Percentiles rank a stretch among this genome's conserved stretches.
phyloP scores from a whole-genome alignment of 2,113 vertebrate species.

The Plecotus auritus region DNA sequence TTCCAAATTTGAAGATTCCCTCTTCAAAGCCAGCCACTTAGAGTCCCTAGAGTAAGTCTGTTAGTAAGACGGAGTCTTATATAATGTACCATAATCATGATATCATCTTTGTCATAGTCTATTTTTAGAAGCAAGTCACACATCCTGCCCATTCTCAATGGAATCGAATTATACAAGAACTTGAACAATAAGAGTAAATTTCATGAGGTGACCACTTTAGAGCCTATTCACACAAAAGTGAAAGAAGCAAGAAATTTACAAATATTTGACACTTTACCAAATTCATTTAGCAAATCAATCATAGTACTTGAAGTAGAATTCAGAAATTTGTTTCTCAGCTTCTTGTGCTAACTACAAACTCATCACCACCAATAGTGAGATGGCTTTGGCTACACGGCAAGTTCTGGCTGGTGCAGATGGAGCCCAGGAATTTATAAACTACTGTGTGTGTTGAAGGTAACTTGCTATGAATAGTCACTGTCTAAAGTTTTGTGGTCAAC shows the following conservation, averaged over 20 bases:
- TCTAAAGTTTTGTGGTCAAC: neutral
- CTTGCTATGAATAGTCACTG: neutral
- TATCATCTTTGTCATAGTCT: neutral
- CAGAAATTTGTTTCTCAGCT: neutral
- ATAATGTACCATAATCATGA: neutral
- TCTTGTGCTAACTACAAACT: neutral
- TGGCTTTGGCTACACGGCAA: neutral
- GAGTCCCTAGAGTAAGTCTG: neutral
- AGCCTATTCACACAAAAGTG: neutral
- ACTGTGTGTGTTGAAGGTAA: neutral
- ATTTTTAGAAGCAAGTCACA: neutral
- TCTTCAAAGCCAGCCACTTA: neutral
- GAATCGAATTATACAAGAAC: neutral
- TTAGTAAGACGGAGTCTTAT: neutral
- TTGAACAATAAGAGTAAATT: neutral
- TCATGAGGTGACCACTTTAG: neutral
- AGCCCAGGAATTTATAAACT: neutral
- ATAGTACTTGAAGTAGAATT: constrained; percentile 3
- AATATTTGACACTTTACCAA: neutral
- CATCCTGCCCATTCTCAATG: neutral
- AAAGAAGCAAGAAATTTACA: neutral
- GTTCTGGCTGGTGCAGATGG: neutral
- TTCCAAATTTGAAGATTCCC: neutral
- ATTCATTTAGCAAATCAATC: constrained; percentile 16
- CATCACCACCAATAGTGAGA: neutral